Base-by-base conservation (phyloP, 2,113 vertebrate species). In the Helogale parvula region DNA sequence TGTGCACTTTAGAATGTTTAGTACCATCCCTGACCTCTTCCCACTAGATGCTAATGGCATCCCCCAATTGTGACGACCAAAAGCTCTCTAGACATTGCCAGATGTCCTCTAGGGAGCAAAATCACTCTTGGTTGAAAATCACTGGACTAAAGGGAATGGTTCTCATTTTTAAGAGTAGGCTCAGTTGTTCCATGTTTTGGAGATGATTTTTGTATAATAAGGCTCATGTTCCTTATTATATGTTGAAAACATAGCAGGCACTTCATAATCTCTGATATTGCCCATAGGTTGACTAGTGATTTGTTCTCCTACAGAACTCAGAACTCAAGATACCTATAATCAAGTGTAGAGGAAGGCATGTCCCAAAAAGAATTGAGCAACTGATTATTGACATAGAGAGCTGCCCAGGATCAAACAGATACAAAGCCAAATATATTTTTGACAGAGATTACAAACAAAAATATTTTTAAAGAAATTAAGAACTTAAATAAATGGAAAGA, bases 371-470 rank as follows among this genome's bases (percentile, higher is more conserved):
- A 91, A 66, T 45, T 52, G 38, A 96, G 31, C 71, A 86, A 74
- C 72, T 85, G 33, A 16, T 95, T 92, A 50, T 83, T 93, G 54
- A 93, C 38, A 16, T 76, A 16, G 19, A 54, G 27, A 69, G 14
- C 69, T 87, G n/a, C 60, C 63, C 29, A 77, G 23, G 33, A 84
- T 80, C 76, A 80, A 82, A 33, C 17, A 94, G 60, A 77, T 89
- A 66, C n/a, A 90, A 93, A 84, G 31, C 38, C 41, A 76, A 60
- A 31, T 35, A 68, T 31, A 21, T 74, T 92, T 96, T 84, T 85
- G 45, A 85, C 95, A 86, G 74, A 57, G n/a, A 68, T 60, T 77
- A 27, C 52, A 57, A 97, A 68, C 31, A 60, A 89, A 95, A 95
- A 65, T 2, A 54, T 68, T 96, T 89, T 16, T 31, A 88, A 93